Evolutionary conservation across 2,888 invertebrate genomes (phyloP).

Genomic region (Dynastes grantii): DNA sequence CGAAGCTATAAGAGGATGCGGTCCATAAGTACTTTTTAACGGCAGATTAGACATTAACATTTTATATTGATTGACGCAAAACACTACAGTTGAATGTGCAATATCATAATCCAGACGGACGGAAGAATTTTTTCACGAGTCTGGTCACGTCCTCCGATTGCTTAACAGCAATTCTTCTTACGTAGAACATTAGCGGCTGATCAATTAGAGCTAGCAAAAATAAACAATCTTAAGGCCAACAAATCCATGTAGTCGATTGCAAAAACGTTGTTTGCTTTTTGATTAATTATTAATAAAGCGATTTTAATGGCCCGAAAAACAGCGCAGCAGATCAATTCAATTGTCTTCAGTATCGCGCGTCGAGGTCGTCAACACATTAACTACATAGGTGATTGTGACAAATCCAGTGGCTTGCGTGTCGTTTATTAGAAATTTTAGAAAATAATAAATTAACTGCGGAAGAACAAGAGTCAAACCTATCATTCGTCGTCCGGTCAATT

Average conservation of each 20-base stretch:
- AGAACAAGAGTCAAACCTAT: too few relatives aligned
- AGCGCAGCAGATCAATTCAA: too few relatives aligned
- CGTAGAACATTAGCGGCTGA: conserved; percentile 14
- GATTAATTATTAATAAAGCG: not conserved
- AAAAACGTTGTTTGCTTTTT: not conserved
- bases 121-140: conserved; percentile 29
- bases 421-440: too few relatives aligned
- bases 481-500: too few relatives aligned
- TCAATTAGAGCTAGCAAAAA: conserved; percentile 25
- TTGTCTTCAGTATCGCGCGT: too few relatives aligned
- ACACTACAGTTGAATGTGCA: not conserved
- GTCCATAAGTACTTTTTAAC: conserved; percentile 24
- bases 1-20: not conserved
- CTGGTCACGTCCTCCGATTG: conserved; percentile 32
- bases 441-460: too few relatives aligned
- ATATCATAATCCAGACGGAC: not conserved
- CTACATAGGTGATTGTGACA: too few relatives aligned
- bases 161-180: conserved; percentile 15
- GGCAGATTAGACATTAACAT: conserved; percentile 17
- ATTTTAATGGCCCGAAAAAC: too few relatives aligned
- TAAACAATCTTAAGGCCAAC: conserved; percentile 29
- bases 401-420: too few relatives aligned
- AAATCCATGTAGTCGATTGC: conserved; percentile 28
- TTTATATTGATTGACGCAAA: conserved; percentile 12
- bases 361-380: too few relatives aligned